Base-by-base conservation (phyloP, 2,888 invertebrate genomes). In the Sinohyriopsis cumingii region DNA sequence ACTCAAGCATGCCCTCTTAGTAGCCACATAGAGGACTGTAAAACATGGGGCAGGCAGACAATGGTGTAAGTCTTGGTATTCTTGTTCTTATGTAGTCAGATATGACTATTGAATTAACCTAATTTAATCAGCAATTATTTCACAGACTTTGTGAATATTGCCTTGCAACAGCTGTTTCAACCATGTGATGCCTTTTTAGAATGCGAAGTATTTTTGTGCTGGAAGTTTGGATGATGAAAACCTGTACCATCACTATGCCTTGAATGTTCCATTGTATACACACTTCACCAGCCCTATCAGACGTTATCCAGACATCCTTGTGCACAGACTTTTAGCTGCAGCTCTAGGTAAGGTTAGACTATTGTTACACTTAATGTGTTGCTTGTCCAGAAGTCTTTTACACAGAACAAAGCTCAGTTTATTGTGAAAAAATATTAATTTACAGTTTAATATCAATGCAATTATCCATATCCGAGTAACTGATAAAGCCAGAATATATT, bases 281-380 rank as follows among this genome's bases (percentile, higher is more conserved):
- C 85, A 86, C 71, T 86, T 86, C 72, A 86, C 85, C 12, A 85
- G 84, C 25, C 86, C 86, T n/a, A 86, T 86, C 60, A 76, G 86
- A 55, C 67, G 86, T 64, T 86, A 85, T 66, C 85, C 87, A 18
- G 87, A 87, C 74, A 77, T 87, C 54, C 63, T 87, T n/a, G 87
- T 87, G 95, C 98, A 99, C 86, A 91, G 95, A 65, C 89, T 94
- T 62, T 90, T 95, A 59, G 92, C 93, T 90, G 95, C 95, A n/a
- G 84, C 91, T 0, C 82, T 92, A 24, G 90, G 90, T 88, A 78
- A 73, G 28, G 28, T 4, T 6, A 28, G 28, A 28, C 28, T 6
- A 28, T 28, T 28, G 28, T 28, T 28, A 28, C 28, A 28, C 28
- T 6, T 28, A 5, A 28, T 6, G 0, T 28, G 3, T 28, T 28